Evolutionary conservation across 2,797 vertebrate genomes (phyloP).

Genomic region (Miichthys miiuy): DNA sequence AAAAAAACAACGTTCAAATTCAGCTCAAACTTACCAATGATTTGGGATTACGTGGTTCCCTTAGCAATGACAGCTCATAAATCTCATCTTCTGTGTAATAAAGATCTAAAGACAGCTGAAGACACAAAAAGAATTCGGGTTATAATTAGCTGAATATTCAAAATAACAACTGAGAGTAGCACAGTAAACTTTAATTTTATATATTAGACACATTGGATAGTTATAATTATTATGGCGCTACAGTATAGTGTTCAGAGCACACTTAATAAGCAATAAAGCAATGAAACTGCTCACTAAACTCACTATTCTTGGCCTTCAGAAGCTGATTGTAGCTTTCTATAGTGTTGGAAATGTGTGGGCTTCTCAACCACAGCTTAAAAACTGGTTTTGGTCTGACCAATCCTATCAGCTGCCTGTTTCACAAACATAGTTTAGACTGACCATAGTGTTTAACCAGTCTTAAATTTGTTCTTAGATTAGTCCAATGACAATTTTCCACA

Average conservation of each 20-base stretch:
- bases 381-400: too few species aligned
- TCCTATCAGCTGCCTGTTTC: too few species aligned
- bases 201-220: neutral
- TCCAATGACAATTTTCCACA: neutral
- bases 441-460: neutral
- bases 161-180: neutral
- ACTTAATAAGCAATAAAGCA: neutral
- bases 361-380: too few species aligned
- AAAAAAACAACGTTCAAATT: too few species aligned
- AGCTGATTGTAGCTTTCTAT: neutral
- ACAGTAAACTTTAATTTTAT: neutral
- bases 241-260: neutral
- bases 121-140: conserved; percentile 11
- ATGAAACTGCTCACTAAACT: neutral
- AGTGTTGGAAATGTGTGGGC: neutral
- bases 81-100: conserved; percentile 99
- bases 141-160: conserved; percentile 3
- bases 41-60: conserved; percentile 96
- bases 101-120: conserved; percentile 95
- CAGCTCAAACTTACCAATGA: conserved; percentile 84
- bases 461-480: neutral
- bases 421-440: too few species aligned
- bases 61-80: conserved; percentile 94
- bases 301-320: neutral
- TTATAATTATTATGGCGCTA: neutral